Conservation (phyloP, 2,888 invertebrate species). For the Cephus pygmeus region DNA sequence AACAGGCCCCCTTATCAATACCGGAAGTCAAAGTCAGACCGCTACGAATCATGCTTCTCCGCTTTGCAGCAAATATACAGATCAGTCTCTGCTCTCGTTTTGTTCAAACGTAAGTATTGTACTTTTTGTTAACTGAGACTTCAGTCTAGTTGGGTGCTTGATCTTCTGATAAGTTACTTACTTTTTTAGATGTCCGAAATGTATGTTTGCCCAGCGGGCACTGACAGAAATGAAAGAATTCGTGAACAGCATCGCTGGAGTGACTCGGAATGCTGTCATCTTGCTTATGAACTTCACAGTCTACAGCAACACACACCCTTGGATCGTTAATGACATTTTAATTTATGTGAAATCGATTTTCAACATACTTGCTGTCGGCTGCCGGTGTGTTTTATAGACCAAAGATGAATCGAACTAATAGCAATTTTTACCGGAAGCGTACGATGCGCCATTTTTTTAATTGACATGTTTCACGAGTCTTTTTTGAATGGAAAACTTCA, state of each 20-base stretch:
- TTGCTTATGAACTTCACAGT: constrained; percentile 58
- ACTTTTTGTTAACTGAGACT: not conserved
- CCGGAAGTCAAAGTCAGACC: constrained; percentile 32
- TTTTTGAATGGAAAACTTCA: not conserved
- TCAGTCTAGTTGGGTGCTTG: not conserved
- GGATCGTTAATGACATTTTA: not conserved
- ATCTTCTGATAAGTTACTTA: not conserved
- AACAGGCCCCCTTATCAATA: constrained; percentile 30
- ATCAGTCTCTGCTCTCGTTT: constrained; percentile 56
- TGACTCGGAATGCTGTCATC: constrained; percentile 60
- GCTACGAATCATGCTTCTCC: constrained; percentile 43
- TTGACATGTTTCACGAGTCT: not conserved
- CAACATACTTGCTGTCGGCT: not conserved
- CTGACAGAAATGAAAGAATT: constrained; percentile 32
- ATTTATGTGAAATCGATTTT: not conserved
- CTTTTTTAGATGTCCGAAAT: constrained; percentile 41
- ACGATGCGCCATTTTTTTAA: no score
- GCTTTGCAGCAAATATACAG: constrained; percentile 53
- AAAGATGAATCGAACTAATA: not conserved
- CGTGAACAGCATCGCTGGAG: constrained; percentile 58
- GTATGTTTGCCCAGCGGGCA: constrained; percentile 26
- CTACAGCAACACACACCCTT: constrained; percentile 41
- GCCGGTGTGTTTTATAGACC: not conserved
- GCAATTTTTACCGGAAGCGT: not conserved
- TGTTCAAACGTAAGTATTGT: constrained; percentile 54